A percentile compares a stretch with the other conserved stretches of the same genome.
Conservation (phyloP, 2,888 invertebrate genomes). For the Drosophila barbarae region DNA sequence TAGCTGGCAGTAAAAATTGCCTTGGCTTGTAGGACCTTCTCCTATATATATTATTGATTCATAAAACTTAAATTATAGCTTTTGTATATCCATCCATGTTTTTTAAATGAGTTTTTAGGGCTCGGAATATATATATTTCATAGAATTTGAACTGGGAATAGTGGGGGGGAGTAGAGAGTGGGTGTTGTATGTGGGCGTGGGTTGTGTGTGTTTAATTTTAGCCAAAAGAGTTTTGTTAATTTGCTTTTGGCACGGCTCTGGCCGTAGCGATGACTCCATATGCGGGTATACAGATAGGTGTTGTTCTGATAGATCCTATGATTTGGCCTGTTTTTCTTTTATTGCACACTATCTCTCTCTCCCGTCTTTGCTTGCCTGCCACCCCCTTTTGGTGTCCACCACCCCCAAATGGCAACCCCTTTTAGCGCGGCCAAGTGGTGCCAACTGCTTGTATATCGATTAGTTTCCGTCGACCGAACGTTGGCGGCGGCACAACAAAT, state of each 20-base stretch:
- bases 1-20: background rate
- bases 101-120: background rate
- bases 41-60: background rate
- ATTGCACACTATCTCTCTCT: background rate
- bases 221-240: conserved; percentile 27
- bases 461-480: conserved; percentile 47
- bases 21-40: background rate
- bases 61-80: background rate
- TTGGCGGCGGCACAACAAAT: conserved; percentile 40
- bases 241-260: conserved; percentile 17
- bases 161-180: background rate
- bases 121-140: background rate
- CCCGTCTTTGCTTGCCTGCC: background rate
- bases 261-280: conserved; percentile 24
- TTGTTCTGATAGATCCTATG: background rate
- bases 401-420: conserved; percentile 12
- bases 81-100: background rate
- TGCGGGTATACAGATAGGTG: background rate
- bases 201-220: conserved; percentile 20
- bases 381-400: background rate
- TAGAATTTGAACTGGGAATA: background rate
- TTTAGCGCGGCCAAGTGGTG: conserved; percentile 35
- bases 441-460: conserved; percentile 71
- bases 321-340: conserved; percentile 15
- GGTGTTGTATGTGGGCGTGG: conserved; percentile 18